Evolutionary conservation across 2,888 invertebrate species (phyloP).

Genomic region (Plagodis pulveraria): DNA sequence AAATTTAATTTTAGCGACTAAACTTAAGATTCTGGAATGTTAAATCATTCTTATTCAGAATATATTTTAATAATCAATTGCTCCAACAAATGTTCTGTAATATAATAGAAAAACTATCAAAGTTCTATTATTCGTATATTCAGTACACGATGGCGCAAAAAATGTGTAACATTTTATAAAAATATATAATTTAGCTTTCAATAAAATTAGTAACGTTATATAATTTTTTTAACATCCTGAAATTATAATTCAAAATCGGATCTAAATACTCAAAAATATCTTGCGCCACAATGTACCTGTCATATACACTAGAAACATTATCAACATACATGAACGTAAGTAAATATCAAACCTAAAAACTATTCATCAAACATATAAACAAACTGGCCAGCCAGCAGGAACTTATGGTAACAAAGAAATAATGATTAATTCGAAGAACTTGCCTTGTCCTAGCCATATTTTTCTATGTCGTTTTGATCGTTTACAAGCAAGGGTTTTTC

Average conservation of each 20-base stretch:
- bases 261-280: background rate
- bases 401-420: constrained; percentile 6
- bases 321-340: background rate
- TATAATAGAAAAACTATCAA: background rate
- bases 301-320: background rate
- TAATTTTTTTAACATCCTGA: no score
- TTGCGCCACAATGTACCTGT: background rate
- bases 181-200: no score
- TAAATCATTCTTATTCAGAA: no score
- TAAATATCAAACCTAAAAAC: no score
- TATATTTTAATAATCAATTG: no score
- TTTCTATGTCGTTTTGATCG: constrained; percentile 11
- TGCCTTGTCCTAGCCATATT: constrained; percentile 8
- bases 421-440: constrained; percentile 18
- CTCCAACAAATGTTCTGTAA: background rate
- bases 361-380: background rate
- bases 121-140: background rate
- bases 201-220: no score
- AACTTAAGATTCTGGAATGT: no score
- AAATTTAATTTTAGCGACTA: no score
- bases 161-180: background rate
- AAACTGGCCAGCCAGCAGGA: constrained; percentile 9
- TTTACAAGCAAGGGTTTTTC: constrained; percentile 8
- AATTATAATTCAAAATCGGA: no score
- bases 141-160: background rate